These are phyloP conservation scores for Naja naja DNA, from an alignment of 2,113 vertebrate genomes.

Conservation along the genomic window DNA sequence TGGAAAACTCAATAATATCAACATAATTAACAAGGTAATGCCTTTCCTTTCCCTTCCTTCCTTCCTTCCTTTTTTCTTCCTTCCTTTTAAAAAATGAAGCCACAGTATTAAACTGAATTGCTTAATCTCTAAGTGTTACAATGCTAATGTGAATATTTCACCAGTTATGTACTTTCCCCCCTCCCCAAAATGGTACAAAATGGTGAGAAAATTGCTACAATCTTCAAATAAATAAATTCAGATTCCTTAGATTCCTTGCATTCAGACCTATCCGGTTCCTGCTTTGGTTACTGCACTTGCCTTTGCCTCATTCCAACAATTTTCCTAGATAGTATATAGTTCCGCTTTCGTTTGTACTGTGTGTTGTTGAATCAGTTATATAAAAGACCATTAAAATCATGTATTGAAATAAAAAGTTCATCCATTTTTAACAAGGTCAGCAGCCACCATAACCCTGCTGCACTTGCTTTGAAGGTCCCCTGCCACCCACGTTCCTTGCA, in stretches of 20 bases:
- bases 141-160: background rate
- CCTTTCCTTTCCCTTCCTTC: conserved; percentile 29
- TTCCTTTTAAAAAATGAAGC: background rate
- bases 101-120: conserved; percentile 13
- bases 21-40: conserved; percentile 63
- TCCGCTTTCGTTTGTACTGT: background rate
- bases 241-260: background rate
- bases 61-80: too few relatives aligned
- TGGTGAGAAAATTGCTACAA: background rate
- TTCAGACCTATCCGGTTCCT: background rate
- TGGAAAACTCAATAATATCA: conserved; percentile 56
- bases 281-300: background rate
- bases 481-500: background rate
- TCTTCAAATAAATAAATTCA: background rate
- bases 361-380: background rate
- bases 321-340: background rate
- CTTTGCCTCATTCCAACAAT: background rate
- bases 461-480: background rate
- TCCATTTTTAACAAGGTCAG: background rate
- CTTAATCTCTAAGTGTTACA: background rate
- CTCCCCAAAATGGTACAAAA: background rate
- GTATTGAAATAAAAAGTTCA: background rate
- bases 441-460: background rate
- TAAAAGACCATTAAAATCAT: background rate
- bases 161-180: background rate